Conservation (phyloP, 2,113 vertebrate genomes). For the Rhynchomys soricoides region DNA sequence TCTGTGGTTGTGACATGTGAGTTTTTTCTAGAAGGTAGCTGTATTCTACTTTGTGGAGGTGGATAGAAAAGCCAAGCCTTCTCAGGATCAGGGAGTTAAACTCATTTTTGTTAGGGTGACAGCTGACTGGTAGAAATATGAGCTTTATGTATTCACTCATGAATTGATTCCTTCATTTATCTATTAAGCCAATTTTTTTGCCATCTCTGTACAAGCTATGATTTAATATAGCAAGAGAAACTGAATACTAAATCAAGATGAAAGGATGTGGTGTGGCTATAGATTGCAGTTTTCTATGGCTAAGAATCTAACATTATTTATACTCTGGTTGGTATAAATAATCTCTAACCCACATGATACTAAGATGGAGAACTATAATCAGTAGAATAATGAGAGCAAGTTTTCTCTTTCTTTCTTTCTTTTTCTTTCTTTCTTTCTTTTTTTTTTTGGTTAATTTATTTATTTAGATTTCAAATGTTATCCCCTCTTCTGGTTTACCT, state of each 20-base stretch:
- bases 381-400: not conserved
- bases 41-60: not conserved
- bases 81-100: not conserved
- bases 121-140: not conserved
- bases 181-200: not conserved
- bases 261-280: not conserved
- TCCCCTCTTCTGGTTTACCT: no score
- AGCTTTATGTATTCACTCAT: slow-evolving; percentile 16
- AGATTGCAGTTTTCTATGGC: not conserved
- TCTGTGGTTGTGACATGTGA: not conserved
- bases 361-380: not conserved
- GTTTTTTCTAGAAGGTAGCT: not conserved
- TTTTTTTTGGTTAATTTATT: no score
- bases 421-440: not conserved
- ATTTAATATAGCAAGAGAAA: not conserved
- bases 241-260: not conserved
- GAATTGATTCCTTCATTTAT: not conserved
- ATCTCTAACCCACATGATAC: not conserved
- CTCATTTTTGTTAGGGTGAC: not conserved
- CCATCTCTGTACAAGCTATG: not conserved
- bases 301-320: not conserved
- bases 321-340: not conserved
- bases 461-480: no score
- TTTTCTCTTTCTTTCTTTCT: not conserved
- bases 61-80: not conserved